phyloP scores from a whole-genome alignment of 2,113 vertebrate species.

The Mastomys natalensis region DNA sequence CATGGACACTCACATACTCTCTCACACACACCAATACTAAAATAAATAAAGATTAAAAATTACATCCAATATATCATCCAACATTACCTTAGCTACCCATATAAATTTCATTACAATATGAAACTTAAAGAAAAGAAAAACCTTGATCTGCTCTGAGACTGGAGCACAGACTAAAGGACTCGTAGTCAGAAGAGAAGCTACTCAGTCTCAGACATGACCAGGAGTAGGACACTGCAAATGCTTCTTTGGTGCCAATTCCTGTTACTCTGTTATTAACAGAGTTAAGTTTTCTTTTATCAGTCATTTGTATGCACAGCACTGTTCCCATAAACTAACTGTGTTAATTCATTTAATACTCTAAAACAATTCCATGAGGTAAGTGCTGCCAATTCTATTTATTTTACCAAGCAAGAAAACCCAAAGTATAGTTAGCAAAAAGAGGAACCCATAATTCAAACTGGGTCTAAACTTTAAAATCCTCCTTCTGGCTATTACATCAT shows the following conservation, averaged over 20 bases:
- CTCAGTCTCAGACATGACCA: background rate
- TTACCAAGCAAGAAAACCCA: slow-evolving; percentile 60
- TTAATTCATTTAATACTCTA: slow-evolving; percentile 56
- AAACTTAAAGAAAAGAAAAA: background rate
- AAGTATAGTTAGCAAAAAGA: slow-evolving; percentile 19
- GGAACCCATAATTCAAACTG: slow-evolving; percentile 35
- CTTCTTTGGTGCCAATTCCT: slow-evolving; percentile 23
- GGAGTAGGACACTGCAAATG: background rate
- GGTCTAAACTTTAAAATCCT: slow-evolving; percentile 31
- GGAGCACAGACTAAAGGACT: background rate
- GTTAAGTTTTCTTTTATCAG: slow-evolving; percentile 9
- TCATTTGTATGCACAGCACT: slow-evolving; percentile 13
- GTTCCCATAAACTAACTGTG: slow-evolving; percentile 24
- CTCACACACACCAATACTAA: background rate
- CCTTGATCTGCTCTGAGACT: background rate
- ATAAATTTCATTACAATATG: slow-evolving; percentile 43
- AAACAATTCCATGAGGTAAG: slow-evolving; percentile 53
- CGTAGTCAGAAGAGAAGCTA: background rate
- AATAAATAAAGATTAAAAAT: slow-evolving; percentile 8
- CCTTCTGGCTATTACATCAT: background rate
- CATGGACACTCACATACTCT: background rate
- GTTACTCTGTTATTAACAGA: slow-evolving; percentile 50
- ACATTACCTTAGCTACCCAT: background rate
- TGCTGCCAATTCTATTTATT: slow-evolving; percentile 44
- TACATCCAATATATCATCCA: background rate